Evolutionary conservation across 2,113 vertebrate species (phyloP), one percentile per base, ranked within the genome.

Genomic region (Numida meleagris): DNA sequence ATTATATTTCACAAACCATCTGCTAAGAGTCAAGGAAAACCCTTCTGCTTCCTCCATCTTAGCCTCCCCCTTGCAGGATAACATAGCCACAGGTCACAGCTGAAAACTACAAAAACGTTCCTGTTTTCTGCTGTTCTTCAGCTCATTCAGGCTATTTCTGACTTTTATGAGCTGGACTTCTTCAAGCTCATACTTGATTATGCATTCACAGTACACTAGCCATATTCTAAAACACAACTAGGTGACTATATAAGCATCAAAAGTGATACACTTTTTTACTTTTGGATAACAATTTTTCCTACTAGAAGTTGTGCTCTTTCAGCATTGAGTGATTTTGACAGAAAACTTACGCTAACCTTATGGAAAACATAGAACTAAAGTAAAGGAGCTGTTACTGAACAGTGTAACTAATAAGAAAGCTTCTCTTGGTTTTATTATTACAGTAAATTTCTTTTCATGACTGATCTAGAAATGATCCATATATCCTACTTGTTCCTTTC

Each of bases 1-100:
- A 89, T 95, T 93, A 16, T 57, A 82, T 96, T 96, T 94, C 92
- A 89, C 58, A 68, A 92, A 67, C 62, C 89, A 94, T 91, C 82
- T 96, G 63, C 59, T 51, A 25, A 82, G 42, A 87, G 78, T 79
- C 71, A 88, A 73, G 57, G 38, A 68, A 89, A 91, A 79, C 10
- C 18, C 45, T 92, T 65, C 46, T 43, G 48, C 31, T 91, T 94
- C 71, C 53, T 62, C 70, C 2, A 2, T n/a, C 53, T 14, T 18
- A 82, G 48, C 9, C 58, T 88, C 72, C 33, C n/a, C 48, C 21
- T 89, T 58, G 33, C 43, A 94, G 29, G 18, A 58, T 87, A 89
- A 65, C 11, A 68, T 9, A 75, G 43, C 2, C 78, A 82, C 14
- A 78, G 76, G 70, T 72, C 80, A 94, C 58, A 76, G 62, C 58